These are phyloP conservation scores for Myoxocephalus aenaeus DNA, from an alignment of 2,797 vertebrate species.

Conservation along the genomic window DNA sequence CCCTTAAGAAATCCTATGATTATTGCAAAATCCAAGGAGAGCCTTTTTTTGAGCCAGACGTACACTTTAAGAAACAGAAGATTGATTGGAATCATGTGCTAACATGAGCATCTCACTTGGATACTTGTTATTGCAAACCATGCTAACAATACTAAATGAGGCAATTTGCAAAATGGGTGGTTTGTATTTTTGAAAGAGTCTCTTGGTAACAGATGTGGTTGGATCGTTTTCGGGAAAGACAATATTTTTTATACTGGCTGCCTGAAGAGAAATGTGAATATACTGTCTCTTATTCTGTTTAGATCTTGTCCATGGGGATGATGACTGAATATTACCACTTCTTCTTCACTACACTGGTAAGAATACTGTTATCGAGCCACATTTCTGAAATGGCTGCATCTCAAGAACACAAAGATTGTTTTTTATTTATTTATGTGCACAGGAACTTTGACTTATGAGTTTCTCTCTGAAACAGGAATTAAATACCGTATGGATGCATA, in stretches of 20 bases:
- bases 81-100: constrained; percentile 52
- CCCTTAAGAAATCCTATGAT: constrained; percentile 59
- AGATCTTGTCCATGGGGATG: constrained; percentile 97
- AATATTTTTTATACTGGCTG: constrained; percentile 20
- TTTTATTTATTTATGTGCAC: not conserved
- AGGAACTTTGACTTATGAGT: constrained; percentile 7
- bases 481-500: constrained; percentile 1
- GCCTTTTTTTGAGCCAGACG: constrained; percentile 54
- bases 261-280: constrained; percentile 21
- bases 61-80: constrained; percentile 53
- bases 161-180: constrained; percentile 25
- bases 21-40: constrained; percentile 59
- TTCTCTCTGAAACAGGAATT: constrained; percentile 4
- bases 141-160: constrained; percentile 36
- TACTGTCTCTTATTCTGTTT: constrained; percentile 34
- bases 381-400: not conserved
- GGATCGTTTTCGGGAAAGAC: not conserved
- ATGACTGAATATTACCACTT: constrained; percentile 99
- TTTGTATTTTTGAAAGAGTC: constrained; percentile 22
- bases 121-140: constrained; percentile 35
- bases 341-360: constrained; percentile 99
- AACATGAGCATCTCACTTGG: constrained; percentile 32
- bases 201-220: constrained; percentile 16
- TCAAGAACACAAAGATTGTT: not conserved
- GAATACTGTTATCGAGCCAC: constrained; percentile 40